Base-by-base conservation (phyloP, 2,797 vertebrate species). In the Acestrorhynchus altus region DNA sequence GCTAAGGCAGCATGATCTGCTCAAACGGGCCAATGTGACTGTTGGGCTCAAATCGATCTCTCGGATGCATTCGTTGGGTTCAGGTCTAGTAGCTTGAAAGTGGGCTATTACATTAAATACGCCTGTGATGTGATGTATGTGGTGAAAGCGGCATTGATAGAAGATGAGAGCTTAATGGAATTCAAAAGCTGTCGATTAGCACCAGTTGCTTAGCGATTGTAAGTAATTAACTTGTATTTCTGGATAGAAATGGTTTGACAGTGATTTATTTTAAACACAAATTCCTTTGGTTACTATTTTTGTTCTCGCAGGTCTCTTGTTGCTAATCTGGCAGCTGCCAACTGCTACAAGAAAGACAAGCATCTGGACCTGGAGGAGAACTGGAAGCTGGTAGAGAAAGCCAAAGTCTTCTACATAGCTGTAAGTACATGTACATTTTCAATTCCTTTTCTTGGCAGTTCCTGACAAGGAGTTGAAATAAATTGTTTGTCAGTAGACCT, bases 301-400 rank as follows among this genome's bases (percentile, higher is more conserved):
- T 85, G 66, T 79, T 65, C 60, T 89, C 90, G 77, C 90, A 99
- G 98, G 89, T 99, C 98, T 86, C 94, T 99, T 74, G 92, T 99
- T 20, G 98, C 98, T 79, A 96, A 99, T 88, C 94, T 99, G 0
- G 98, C 97, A 81, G 98, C 98, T 83, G 98, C 98, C 83, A 99
- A 99, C 90, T 97, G 96, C 86, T 99, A 99, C 86, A 97, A 98
- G 85, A 99, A 96, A 82, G 95, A 98, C 42, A 96, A 97, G 69
- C 98, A 99, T 91, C 94, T 99, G 85, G 98, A 99, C 89, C 82
- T 98, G 87, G 94, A 98, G 77, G 96, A 97, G 86, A 99, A 99
- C 92, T 99, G 98, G 98, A 91, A 94, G 80, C 77, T 99, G 87
- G 98, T 99, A 84, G 95, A 98, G 90, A 96, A 96, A 83, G 98